Evolutionary conservation across 2,113 vertebrate species (phyloP), one percentile per base, ranked within the genome.

Genomic region (Fulmarus glacialis): DNA sequence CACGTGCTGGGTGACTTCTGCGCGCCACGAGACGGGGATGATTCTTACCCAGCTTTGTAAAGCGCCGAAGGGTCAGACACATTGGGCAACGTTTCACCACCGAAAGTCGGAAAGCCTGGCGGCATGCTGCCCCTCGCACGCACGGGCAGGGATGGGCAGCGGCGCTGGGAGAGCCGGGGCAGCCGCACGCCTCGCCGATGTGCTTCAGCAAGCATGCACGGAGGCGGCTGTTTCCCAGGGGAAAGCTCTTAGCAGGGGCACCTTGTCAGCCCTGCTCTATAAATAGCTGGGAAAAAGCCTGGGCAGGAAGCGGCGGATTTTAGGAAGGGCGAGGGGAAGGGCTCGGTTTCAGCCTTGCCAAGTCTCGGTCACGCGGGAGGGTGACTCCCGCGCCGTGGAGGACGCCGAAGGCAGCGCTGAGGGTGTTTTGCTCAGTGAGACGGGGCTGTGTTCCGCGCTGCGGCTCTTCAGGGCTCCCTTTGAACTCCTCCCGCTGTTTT

Each of bases 261-360:
- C 94, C 89, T 95, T 75, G 86, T 94, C 68, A 91, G 68, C 67
- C 82, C 71, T 13, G 59, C 74, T 50, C 87, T 79, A 90, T 90
- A 79, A 93, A 89, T 94, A 95, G 75, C 84, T 89, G 94, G 91
- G 96, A 90, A 94, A 78, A 80, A 55, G 71, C 27, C 36, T 1
- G 7, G n/a, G 72, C 94, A 96, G 96, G 95, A 97, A 96, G 73
- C 16, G 0, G 15, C 0, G 50, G 87, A 58, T 81, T 93, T 93
- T 60, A 50, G 82, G 93, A 93, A 96, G 87, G 95, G 94, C 58
- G 11, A 32, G 21, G 75, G 92, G 70, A 92, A 90, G 93, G 91
- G 93, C 89, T 87, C 2, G 8, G 72, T 32, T 58, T 43, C 60
- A 68, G 92, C 74, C 55, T 15, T 52, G 96, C 81, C 77, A 67